Evolutionary conservation across 1,140 invertebrate genomes (phyloP).

Genomic region (Drosophila repleta): DNA sequence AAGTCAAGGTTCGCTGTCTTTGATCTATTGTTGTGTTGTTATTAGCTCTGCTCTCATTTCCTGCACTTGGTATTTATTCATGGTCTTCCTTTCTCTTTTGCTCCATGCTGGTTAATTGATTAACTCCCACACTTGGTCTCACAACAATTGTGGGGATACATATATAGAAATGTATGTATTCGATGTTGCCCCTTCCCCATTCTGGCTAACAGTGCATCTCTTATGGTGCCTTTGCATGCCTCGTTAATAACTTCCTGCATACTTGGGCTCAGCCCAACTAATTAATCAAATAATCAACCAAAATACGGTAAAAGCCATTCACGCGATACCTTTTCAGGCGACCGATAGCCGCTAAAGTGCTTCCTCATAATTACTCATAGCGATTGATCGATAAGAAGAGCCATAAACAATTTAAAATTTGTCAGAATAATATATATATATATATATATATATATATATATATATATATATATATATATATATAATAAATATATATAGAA

Average conservation of each 20-base stretch:
- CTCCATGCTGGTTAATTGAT: constrained; percentile 38
- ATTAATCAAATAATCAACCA: constrained; percentile 68
- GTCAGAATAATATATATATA: background rate
- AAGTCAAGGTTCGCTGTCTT: constrained; percentile 5
- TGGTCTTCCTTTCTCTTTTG: constrained; percentile 24
- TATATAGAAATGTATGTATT: background rate
- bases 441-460: background rate
- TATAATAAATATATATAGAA: background rate
- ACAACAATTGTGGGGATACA: background rate
- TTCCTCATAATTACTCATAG: constrained; percentile 61
- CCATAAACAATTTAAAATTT: constrained; percentile 9
- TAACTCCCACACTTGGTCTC: constrained; percentile 32
- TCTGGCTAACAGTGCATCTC: constrained; percentile 20
- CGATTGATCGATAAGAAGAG: constrained; percentile 46
- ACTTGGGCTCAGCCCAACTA: constrained; percentile 48
- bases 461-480: background rate
- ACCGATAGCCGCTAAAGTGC: constrained; percentile 49
- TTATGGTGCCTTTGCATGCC: constrained; percentile 28
- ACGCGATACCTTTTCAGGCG: constrained; percentile 51
- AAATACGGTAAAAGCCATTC: constrained; percentile 56
- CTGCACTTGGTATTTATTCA: constrained; percentile 2
- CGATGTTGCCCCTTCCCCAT: constrained; percentile 19
- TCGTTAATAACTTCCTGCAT: constrained; percentile 68
- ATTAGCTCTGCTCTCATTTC: constrained; percentile 23
- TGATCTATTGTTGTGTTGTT: constrained; percentile 19